Conservation (phyloP, 2,113 vertebrate genomes). For the Theristicus caerulescens region DNA sequence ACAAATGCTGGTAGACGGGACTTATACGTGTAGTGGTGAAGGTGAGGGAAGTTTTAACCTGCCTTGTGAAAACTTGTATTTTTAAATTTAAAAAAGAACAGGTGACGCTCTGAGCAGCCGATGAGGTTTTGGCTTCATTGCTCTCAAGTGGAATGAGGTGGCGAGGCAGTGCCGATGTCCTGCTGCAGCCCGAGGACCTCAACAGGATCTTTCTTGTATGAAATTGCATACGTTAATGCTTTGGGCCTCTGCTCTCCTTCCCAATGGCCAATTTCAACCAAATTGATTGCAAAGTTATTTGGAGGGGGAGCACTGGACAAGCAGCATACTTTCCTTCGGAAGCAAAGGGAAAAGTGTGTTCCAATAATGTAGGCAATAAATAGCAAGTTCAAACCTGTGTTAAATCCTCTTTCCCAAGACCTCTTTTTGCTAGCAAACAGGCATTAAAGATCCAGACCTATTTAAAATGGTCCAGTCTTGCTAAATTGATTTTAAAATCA, state of each 20-base stretch:
- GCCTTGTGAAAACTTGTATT: neutral
- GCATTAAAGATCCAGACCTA: neutral
- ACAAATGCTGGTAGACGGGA: neutral
- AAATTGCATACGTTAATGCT: neutral
- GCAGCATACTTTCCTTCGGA: neutral
- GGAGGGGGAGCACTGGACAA: neutral
- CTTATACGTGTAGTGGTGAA: neutral
- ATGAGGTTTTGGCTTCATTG: neutral
- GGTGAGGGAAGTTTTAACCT: neutral
- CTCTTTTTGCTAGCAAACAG: neutral
- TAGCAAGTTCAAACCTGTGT: neutral
- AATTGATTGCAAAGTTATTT: neutral
- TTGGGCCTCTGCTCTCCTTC: neutral
- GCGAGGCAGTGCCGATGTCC: accelerated
- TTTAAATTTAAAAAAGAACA: neutral
- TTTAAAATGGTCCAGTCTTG: neutral
- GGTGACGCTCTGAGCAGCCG: neutral
- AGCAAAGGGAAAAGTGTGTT: neutral
- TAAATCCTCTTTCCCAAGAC: neutral
- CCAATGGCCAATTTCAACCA: neutral
- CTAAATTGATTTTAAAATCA: neutral
- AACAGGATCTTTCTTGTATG: neutral
- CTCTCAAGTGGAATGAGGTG: neutral
- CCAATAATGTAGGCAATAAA: neutral
- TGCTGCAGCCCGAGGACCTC: neutral